Evolutionary conservation across 1,140 invertebrate genomes (phyloP).

Genomic region (Eriosoma lanigerum): DNA sequence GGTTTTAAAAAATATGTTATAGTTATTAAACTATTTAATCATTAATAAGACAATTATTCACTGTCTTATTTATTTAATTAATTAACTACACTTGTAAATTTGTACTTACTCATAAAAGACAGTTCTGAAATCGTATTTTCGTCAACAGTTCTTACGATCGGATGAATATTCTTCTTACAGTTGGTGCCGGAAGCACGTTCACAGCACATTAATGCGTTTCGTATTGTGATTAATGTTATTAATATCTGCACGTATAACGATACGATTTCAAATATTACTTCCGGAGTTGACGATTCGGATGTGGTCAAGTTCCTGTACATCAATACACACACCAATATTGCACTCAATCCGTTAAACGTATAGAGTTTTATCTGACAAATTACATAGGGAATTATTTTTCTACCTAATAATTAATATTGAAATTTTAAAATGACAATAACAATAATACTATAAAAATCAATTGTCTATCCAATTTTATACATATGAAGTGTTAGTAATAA

Average conservation of each 20-base stretch:
- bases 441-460: too few species aligned
- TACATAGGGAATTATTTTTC: background rate
- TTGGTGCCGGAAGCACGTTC: background rate
- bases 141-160: background rate
- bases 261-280: background rate
- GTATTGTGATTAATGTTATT: background rate
- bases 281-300: background rate
- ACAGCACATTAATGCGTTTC: background rate
- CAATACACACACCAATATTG: background rate
- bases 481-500: too few species aligned
- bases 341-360: background rate
- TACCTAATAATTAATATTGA: too few species aligned
- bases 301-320: background rate
- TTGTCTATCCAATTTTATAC: too few species aligned
- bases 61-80: too few species aligned
- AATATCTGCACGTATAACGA: conserved; percentile 20
- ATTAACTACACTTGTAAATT: too few species aligned
- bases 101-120: too few species aligned
- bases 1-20: too few species aligned
- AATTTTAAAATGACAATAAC: too few species aligned
- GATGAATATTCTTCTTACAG: background rate
- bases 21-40: too few species aligned
- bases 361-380: background rate
- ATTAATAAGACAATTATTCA: too few species aligned
- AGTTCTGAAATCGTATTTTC: too few species aligned